Percentiles rank a stretch among this genome's conserved stretches.
Evolutionary conservation across 2,888 invertebrate genomes (phyloP).

Genomic region (Meiosimyza platycephala): DNA sequence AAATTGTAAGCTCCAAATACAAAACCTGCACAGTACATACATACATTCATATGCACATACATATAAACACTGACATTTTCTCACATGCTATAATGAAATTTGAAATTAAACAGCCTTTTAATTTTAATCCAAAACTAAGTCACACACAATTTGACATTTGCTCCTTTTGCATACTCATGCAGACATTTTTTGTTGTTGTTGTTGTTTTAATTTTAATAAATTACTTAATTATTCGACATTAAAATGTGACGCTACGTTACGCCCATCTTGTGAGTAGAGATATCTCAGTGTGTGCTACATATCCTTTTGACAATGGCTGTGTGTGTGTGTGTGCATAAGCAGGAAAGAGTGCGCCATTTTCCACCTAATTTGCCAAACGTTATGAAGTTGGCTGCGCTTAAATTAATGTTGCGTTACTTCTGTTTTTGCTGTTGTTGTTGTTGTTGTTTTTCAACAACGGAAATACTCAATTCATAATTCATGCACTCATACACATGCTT

Average conservation of each 20-base stretch:
- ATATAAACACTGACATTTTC: no score
- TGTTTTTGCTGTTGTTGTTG: constrained; percentile 2
- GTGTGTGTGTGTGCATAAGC: constrained; percentile 19
- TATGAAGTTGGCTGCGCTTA: constrained; percentile 31
- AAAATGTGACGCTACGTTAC: constrained; percentile 37
- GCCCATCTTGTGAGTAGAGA: not conserved
- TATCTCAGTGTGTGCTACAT: not conserved
- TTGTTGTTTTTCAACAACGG: constrained; percentile 30
- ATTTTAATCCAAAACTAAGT: constrained; percentile 30
- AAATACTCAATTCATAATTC: constrained; percentile 43
- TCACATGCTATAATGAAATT: constrained; percentile 4
- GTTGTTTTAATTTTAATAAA: constrained; percentile 45
- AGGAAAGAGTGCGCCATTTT: constrained; percentile 33
- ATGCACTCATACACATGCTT: constrained; percentile 21
- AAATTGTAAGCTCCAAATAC: not conserved
- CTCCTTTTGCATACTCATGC: not conserved
- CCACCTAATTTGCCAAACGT: constrained; percentile 43
- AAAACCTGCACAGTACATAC: not conserved
- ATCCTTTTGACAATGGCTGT: not conserved
- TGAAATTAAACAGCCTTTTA: constrained; percentile 29
- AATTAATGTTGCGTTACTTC: constrained; percentile 20
- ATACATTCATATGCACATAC: not conserved
- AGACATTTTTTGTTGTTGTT: constrained; percentile 9
- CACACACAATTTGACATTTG: not conserved
- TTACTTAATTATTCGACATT: constrained; percentile 47